Percentiles rank a stretch among this genome's conserved stretches.
Evolutionary conservation across 2,888 invertebrate species (phyloP).

Genomic region (Nomada goodeniana): DNA sequence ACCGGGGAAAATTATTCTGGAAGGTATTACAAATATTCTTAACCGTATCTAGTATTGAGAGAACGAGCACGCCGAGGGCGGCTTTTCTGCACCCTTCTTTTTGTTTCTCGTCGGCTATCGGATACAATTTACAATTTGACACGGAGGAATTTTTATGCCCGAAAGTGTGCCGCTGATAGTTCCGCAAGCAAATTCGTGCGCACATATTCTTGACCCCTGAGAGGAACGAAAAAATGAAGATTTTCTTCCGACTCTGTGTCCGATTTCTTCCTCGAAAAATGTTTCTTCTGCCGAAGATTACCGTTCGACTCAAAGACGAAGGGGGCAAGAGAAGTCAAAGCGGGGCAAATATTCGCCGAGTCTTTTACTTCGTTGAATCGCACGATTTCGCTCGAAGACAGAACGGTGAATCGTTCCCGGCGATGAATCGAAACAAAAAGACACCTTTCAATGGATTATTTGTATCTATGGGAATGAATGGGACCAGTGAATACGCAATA

Average conservation of each 20-base stretch:
- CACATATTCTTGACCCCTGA: background rate
- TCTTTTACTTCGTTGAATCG: slow-evolving; percentile 18
- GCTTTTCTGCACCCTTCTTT: background rate
- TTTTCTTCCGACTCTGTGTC: background rate
- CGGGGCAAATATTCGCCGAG: slow-evolving; percentile 11
- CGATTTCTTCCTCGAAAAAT: background rate
- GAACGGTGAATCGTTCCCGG: slow-evolving; percentile 34
- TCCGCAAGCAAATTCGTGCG: background rate
- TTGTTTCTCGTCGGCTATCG: too few relatives aligned
- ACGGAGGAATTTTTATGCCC: too few relatives aligned
- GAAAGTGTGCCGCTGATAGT: background rate
- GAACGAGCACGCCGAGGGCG: background rate
- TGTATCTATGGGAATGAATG: slow-evolving; percentile 44
- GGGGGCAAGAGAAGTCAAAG: background rate
- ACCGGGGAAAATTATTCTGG: too few relatives aligned
- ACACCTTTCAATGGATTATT: slow-evolving; percentile 52
- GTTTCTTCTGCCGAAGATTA: background rate
- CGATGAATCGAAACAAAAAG: slow-evolving; percentile 50
- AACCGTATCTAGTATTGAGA: background rate
- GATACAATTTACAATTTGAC: too few relatives aligned
- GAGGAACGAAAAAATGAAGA: background rate
- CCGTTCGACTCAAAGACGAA: background rate
- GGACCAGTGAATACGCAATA: slow-evolving; percentile 42
- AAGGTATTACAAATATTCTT: background rate
- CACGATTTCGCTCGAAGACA: slow-evolving; percentile 27